Conservation (phyloP, 2,797 vertebrate species). For the Melanotaenia boesemani region DNA sequence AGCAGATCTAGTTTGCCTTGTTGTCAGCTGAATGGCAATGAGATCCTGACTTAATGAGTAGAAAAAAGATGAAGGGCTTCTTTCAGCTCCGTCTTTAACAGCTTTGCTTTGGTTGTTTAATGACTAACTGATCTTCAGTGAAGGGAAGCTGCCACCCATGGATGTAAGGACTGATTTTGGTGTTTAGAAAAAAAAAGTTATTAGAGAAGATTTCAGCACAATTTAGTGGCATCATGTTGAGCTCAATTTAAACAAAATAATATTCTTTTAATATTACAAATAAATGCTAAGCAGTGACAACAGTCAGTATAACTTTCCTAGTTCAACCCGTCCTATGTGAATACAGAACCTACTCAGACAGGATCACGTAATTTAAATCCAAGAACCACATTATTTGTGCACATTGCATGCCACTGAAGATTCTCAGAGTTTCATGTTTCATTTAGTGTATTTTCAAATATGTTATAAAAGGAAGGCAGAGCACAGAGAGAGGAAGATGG, state of each 20-base stretch:
- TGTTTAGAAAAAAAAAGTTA: neutral
- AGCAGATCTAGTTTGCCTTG: slow-evolving; percentile 49
- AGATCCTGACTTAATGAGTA: slow-evolving; percentile 67
- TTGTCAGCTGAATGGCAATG: slow-evolving; percentile 61
- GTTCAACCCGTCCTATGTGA: neutral
- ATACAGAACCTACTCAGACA: neutral
- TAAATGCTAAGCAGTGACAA: neutral
- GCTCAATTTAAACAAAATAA: neutral
- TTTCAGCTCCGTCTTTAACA: slow-evolving; percentile 48
- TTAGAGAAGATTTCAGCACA: neutral
- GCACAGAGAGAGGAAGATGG: slow-evolving; percentile 24
- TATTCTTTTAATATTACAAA: neutral
- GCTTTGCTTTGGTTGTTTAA: slow-evolving; percentile 10
- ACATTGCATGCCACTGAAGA: slow-evolving; percentile 22
- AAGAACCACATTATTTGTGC: slow-evolving; percentile 34
- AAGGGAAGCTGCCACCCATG: slow-evolving; percentile 23
- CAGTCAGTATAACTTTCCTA: neutral
- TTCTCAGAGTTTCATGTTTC: slow-evolving; percentile 41
- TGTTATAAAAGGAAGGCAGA: slow-evolving; percentile 35
- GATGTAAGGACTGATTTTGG: neutral
- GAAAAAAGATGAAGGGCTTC: slow-evolving; percentile 67
- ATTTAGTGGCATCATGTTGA: neutral
- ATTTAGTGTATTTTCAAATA: slow-evolving; percentile 41
- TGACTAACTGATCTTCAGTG: slow-evolving; percentile 19
- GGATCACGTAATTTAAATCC: slow-evolving; percentile 32